These are phyloP conservation scores for Amphipoea lucens DNA, from an alignment of 2,888 invertebrate species.

Conservation along the genomic window DNA sequence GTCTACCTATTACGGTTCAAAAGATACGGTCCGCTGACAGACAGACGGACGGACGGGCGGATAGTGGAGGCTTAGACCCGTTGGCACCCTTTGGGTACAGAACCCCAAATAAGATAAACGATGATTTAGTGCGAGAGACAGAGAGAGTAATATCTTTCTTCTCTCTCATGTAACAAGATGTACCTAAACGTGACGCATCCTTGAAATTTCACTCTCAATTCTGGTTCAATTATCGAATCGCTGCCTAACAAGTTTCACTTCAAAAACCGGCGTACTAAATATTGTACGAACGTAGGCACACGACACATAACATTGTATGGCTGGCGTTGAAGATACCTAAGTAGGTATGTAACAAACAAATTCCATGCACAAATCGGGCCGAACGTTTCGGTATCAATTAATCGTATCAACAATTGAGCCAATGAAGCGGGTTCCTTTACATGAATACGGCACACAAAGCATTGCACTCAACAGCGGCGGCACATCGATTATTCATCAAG, in stretches of 20 bases:
- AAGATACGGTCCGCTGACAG: too few relatives aligned
- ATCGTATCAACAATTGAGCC: constrained; percentile 35
- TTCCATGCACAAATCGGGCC: constrained; percentile 20
- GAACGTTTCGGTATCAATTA: constrained; percentile 39
- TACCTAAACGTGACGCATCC: not conserved
- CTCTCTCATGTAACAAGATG: not conserved
- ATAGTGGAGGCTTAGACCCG: too few relatives aligned
- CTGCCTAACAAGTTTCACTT: not conserved
- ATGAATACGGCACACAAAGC: constrained; percentile 25
- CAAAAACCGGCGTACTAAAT: not conserved
- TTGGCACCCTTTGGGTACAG: too few relatives aligned
- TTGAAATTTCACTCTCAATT: not conserved
- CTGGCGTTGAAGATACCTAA: not conserved
- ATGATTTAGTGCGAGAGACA: not conserved
- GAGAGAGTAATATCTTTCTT: not conserved
- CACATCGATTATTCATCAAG: constrained; percentile 46
- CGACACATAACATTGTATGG: not conserved
- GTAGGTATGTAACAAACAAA: not conserved
- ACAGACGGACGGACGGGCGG: too few relatives aligned
- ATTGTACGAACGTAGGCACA: not conserved
- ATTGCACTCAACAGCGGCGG: constrained; percentile 28
- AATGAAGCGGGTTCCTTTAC: constrained; percentile 44
- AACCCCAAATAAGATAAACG: too few relatives aligned
- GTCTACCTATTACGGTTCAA: too few relatives aligned
- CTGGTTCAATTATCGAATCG: not conserved